Base-by-base conservation (phyloP, 2,797 vertebrate species). In the Epinephelus malabaricus region DNA sequence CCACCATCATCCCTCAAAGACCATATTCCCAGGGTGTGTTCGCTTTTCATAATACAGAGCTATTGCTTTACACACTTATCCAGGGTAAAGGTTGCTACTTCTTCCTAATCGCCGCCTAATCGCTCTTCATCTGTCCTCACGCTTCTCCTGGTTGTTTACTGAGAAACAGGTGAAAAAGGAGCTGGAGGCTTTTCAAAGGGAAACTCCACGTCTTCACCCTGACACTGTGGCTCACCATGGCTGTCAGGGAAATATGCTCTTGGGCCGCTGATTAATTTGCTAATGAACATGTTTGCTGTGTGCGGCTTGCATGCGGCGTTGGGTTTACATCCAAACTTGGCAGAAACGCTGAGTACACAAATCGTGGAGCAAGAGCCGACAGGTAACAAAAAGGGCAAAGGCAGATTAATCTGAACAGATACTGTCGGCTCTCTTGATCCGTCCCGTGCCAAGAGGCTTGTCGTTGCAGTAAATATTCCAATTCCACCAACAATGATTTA, bases 401-500 rank as follows among this genome's bases (percentile, higher is more conserved):
- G 75, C 74, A 60, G 47, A 82, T 60, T 69, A 45, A 56, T 80
- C 81, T 69, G 59, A 78, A 55, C 71, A 60, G 77, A 84, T 19
- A 67, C 68, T 3, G 69, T 49, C 69, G 58, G 68, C 63, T 67
- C 73, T 69, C 70, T 78, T 64, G 56, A 76, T 80, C 73, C 61
- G 54, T 84, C 79, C 83, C 54, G 50, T 78, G 80, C 88, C 88
- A 87, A 83, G 83, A 69, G 73, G 81, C 86, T 83, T 85, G 86
- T 88, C 87, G 68, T 54, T 79, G 86, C 77, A 49, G 87, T 78
- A 82, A 93, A 93, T 92, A 89, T 93, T 88, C 86, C 86, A 85
- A 92, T 92, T 92, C 89, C 87, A 88, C 87, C 90, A 83, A 94
- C 94, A 92, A 90, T 90, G 93, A 92, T 94, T 93, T 91, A 90